These are phyloP conservation scores for Clamator glandarius DNA, from an alignment of 2,797 vertebrate genomes.

Conservation along the genomic window DNA sequence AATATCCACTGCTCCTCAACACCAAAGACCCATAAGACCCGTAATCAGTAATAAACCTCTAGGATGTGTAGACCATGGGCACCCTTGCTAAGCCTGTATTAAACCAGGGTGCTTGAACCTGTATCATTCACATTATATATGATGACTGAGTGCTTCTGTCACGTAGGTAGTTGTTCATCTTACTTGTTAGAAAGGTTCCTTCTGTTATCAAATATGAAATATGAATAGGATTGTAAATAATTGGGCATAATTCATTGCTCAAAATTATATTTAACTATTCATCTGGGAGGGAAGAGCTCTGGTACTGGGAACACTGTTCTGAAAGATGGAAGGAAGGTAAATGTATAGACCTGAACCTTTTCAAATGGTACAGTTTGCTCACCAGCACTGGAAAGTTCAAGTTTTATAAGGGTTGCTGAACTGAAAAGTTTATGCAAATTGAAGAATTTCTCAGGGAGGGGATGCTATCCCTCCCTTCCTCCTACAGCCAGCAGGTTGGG, in stretches of 20 bases:
- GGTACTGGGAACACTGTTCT: background rate
- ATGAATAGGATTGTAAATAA: background rate
- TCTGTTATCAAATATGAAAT: background rate
- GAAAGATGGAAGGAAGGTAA: background rate
- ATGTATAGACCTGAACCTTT: background rate
- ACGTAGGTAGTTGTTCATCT: background rate
- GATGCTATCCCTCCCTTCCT: background rate
- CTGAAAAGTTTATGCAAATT: background rate
- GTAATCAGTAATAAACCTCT: background rate
- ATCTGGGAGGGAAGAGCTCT: background rate
- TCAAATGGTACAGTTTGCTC: background rate
- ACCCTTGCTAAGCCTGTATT: background rate
- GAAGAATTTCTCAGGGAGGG: background rate
- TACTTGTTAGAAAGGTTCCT: background rate
- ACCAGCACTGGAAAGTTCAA: background rate
- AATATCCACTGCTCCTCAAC: background rate
- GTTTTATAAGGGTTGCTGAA: background rate
- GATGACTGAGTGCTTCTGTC: background rate
- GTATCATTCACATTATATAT: background rate
- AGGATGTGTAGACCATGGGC: background rate
- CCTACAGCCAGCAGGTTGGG: background rate
- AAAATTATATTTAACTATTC: background rate
- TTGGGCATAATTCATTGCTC: background rate
- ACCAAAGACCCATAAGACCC: background rate
- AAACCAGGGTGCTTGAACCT: background rate